phyloP scores from a whole-genome alignment of 2,113 vertebrate species.

The Crocuta crocuta region DNA sequence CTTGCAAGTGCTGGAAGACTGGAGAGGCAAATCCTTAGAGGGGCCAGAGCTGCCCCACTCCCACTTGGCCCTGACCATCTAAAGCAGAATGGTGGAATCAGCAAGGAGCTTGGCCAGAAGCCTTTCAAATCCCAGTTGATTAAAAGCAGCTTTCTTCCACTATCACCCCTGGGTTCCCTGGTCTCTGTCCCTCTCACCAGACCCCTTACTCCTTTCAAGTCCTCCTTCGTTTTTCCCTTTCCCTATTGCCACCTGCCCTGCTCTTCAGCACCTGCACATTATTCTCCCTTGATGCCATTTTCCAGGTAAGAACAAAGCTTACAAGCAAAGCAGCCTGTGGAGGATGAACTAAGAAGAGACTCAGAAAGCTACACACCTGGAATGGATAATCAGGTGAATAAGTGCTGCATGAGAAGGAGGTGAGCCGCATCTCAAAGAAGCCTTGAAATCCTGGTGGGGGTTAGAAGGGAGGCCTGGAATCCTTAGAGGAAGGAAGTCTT shows the following conservation, averaged over 20 bases:
- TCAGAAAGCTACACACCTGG: neutral
- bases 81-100: conserved; percentile 63
- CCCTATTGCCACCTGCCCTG: neutral
- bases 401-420: neutral
- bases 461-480: neutral
- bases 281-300: conserved; percentile 89
- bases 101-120: neutral
- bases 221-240: neutral
- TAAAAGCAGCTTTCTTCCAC: neutral
- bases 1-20: conserved; percentile 92
- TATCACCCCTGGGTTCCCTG: neutral
- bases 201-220: neutral
- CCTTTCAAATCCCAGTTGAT: neutral
- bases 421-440: neutral
- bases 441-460: neutral
- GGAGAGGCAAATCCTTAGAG: conserved; percentile 91
- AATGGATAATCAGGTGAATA: neutral
- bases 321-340: conserved; percentile 89
- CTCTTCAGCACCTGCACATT: neutral
- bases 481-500: neutral
- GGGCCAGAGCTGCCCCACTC: conserved; percentile 87
- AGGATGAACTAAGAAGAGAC: neutral
- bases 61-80: conserved; percentile 93
- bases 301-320: conserved; percentile 88
- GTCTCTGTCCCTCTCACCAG: neutral